Evolutionary conservation across 2,888 invertebrate genomes (phyloP), one percentile per base, ranked within the genome.

Genomic region (Dynastes hyllus): DNA sequence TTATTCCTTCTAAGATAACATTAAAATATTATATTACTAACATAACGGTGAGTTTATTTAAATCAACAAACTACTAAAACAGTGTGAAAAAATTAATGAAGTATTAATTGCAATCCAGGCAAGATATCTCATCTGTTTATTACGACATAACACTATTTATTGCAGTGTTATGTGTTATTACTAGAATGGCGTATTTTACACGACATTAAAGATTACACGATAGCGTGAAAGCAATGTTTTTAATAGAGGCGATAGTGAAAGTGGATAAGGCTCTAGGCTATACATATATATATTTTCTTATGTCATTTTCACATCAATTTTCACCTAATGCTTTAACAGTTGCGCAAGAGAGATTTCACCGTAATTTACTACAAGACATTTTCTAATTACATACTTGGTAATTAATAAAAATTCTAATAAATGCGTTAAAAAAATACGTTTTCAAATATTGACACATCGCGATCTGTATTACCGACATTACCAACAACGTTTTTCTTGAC

Each of bases 301-400:
- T 53, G 40, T 71, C 40, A 73, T 73, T 58, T 73, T 55, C 73
- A 37, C 55, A 22, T 58, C 73, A 73, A 58, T 73, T 73, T 73
- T 73, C 73, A 58, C 73, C 16, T 22, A 53, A 73, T 73, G 40
- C 40, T 16, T 58, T 27, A 73, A 73, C 45, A 40, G 58, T 73
- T 73, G 32, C 61, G 73, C 73, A 73, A 73, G 58, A 58, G 37
- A 73, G 27, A 73, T 73, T 73, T 73, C 73, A 73, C 73, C 58
- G 58, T 40, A 58, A 45, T 37, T 58, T 63, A 8, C 11, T 63
- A 32, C 13, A 29, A 8, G 55, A 8, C 22, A 58, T 63, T 63
- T 29, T 63, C 3, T 63, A 32, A 63, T 32, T 63, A 63, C 22
- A 22, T 22, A 22, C 22, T 22, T 22, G 4, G 8, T 11, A 45